phyloP scores from a whole-genome alignment of 1,140 invertebrate species.

The Drosophila chauvacae region DNA sequence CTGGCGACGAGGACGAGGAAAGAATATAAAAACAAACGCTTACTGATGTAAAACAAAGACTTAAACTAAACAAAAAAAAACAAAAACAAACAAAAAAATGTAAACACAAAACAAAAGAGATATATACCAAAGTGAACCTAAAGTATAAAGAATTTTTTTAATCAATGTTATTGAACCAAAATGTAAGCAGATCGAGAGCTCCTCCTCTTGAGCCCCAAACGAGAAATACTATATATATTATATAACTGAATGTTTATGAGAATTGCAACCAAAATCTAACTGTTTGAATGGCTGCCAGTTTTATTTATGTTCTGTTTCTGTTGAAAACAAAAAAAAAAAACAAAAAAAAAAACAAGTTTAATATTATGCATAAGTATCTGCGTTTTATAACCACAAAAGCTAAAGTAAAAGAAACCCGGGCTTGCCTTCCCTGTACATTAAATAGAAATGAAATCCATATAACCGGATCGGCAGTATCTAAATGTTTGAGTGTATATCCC shows the following conservation, averaged over 20 bases:
- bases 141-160: constrained; percentile 37
- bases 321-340: not conserved
- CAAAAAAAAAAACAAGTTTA: not conserved
- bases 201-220: constrained; percentile 4
- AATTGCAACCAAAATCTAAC: constrained; percentile 60
- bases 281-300: constrained; percentile 45
- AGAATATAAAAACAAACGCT: constrained; percentile 64
- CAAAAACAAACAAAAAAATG: constrained; percentile 12
- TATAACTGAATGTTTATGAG: constrained; percentile 56
- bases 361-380: constrained; percentile 31
- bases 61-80: constrained; percentile 51
- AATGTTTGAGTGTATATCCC: constrained; percentile 34
- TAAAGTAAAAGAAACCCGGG: constrained; percentile 4
- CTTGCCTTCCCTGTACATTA: constrained; percentile 23
- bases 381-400: constrained; percentile 21
- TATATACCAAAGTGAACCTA: constrained; percentile 27
- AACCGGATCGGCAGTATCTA: constrained; percentile 13
- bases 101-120: constrained; percentile 5
- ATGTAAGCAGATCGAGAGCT: constrained; percentile 16
- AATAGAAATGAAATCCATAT: constrained; percentile 14
- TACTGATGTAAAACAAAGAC: constrained; percentile 82
- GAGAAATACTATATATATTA: constrained; percentile 32
- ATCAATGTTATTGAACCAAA: constrained; percentile 41
- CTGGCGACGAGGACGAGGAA: constrained; percentile 1
- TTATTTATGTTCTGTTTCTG: constrained; percentile 7